These are phyloP conservation scores for Gymnosoma rotundatum DNA, from an alignment of 2,888 invertebrate species.

Conservation along the genomic window DNA sequence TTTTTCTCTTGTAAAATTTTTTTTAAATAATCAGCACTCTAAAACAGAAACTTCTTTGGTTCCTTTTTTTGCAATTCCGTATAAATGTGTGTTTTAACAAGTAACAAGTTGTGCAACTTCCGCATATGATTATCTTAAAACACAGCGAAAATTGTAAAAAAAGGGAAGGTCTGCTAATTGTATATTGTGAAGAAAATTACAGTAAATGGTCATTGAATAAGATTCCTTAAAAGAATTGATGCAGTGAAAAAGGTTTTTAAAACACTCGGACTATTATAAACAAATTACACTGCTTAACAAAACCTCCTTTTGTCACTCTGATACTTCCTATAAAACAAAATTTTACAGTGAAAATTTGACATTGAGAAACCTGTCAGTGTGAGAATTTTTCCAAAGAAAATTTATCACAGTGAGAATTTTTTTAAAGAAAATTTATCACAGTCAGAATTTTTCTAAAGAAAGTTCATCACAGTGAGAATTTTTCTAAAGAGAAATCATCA, in stretches of 20 bases:
- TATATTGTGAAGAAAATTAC: neutral
- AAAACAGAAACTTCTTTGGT: constrained; percentile 23
- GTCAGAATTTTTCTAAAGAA: neutral
- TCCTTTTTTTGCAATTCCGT: constrained; percentile 34
- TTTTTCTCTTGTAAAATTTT: constrained; percentile 13
- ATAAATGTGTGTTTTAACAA: constrained; percentile 38
- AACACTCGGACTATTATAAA: too few species aligned
- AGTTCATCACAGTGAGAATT: neutral
- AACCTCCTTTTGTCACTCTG: too few species aligned
- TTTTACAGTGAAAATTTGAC: too few species aligned
- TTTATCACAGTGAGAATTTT: too few species aligned
- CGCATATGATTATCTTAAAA: constrained; percentile 56
- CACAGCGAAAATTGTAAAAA: neutral
- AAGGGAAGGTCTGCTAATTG: constrained; percentile 21
- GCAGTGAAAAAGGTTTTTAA: too few species aligned
- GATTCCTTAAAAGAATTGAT: too few species aligned
- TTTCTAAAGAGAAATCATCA: neutral
- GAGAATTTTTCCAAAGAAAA: too few species aligned
- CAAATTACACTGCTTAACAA: too few species aligned
- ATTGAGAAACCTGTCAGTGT: too few species aligned
- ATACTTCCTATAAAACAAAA: too few species aligned
- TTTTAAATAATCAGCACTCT: constrained; percentile 31
- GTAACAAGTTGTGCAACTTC: constrained; percentile 53
- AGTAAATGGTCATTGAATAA: neutral
- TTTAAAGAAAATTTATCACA: too few species aligned